phyloP scores from a whole-genome alignment of 2,888 invertebrate genomes.

The Chrysolina americana region DNA sequence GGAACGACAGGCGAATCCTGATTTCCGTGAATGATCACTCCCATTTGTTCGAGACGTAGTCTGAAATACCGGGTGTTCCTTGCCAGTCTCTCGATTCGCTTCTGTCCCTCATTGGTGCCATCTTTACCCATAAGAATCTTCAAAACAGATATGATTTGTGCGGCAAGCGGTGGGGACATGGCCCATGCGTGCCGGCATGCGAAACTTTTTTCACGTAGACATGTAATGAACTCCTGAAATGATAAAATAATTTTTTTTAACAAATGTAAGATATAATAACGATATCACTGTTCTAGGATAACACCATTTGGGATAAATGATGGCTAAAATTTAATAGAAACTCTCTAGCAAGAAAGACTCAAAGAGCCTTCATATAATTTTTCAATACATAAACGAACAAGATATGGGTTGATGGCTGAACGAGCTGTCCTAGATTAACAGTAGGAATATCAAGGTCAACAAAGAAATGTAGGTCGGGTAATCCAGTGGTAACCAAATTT shows the following conservation, averaged over 20 bases:
- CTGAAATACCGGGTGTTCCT: constrained; percentile 89
- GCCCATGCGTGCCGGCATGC: constrained; percentile 88
- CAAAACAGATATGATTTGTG: constrained; percentile 93
- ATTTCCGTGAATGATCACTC: constrained; percentile 94
- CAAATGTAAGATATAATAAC: no score
- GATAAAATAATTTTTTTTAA: not conserved
- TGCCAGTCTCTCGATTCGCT: constrained; percentile 80
- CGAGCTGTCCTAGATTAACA: no score
- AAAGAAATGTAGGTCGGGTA: no score
- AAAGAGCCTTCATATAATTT: no score
- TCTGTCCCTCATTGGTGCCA: constrained; percentile 79
- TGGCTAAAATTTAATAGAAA: no score
- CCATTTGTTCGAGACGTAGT: constrained; percentile 84
- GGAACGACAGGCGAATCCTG: constrained; percentile 97
- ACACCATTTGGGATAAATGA: no score
- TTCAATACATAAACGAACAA: no score
- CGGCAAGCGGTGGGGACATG: constrained; percentile 92
- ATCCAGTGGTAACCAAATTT: no score
- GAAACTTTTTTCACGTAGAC: constrained; percentile 85
- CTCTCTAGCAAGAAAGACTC: no score
- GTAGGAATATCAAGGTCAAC: no score
- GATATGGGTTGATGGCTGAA: no score
- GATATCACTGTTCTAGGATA: no score
- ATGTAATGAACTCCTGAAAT: constrained; percentile 80
- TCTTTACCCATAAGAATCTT: constrained; percentile 89